Evolutionary conservation across 2,888 invertebrate species (phyloP), one percentile per base, ranked within the genome.

Genomic region (Marronus borbonicus): DNA sequence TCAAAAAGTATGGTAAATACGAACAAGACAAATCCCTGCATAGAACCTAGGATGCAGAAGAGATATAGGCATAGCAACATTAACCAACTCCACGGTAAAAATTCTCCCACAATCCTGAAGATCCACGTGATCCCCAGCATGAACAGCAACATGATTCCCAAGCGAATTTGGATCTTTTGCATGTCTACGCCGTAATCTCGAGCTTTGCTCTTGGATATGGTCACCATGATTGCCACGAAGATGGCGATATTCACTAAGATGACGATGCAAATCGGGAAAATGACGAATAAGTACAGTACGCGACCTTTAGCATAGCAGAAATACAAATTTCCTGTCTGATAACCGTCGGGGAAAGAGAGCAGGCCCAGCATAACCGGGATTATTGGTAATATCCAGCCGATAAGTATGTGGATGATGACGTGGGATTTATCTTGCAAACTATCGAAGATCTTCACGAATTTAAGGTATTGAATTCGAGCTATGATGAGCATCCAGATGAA

Each of bases 121-220:
- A 76, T 69, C 78, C 78, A 78, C 4, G 78, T 75, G n/a, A 78
- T 68, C 2, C 78, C 78, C 5, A 78, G 24, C 62, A 78, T 75
- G 24, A 78, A 78, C 31, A 75, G 69, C 28, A 76, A 36, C 69
- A 76, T 55, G 2, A 78, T 49, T 1, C 65, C 78, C 20, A 76
- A 39, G 1, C 75, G 75, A 10, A 69, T 20, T 36, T 78, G 69
- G 2, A 62, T 52, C 28, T 50, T 39, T 17, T 69, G 65, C 58
- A 70, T 39, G 17, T 74, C 58, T 3, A 28, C 66, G 24, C 55
- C 78, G 62, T 49, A 50, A 62, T 75, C 62, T 55, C 65, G 69
- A 24, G 70, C 50, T 24, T 49, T 69, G 3, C 70, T 70, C 24
- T 49, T 69, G 0, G 70, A 70, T 28, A 77, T 36, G 0, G 39